phyloP scores from a whole-genome alignment of 1,140 invertebrate genomes.

The Drosophila simulans region DNA sequence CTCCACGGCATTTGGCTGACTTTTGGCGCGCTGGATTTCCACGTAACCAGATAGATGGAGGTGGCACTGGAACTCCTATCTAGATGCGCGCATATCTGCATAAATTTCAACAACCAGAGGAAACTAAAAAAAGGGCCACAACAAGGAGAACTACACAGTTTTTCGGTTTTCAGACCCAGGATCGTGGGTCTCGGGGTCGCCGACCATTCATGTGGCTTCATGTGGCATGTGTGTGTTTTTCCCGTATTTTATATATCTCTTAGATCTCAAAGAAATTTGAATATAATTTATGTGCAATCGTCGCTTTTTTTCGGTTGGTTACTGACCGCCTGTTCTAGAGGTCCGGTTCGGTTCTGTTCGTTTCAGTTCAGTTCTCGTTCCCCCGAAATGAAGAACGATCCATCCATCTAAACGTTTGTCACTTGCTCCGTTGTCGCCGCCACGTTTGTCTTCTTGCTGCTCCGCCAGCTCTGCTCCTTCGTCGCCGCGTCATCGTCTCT shows the following conservation, averaged over 20 bases:
- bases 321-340: conserved; percentile 5
- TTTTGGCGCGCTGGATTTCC: conserved; percentile 54
- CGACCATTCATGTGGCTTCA: background rate
- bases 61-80: conserved; percentile 19
- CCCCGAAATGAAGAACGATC: conserved; percentile 69
- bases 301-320: conserved; percentile 59
- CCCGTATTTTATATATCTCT: conserved; percentile 74
- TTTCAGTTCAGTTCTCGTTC: conserved; percentile 1
- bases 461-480: conserved; percentile 74
- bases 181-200: conserved; percentile 4
- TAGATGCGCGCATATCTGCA: conserved; percentile 51
- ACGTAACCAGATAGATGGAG: conserved; percentile 20
- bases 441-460: conserved; percentile 76
- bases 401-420: conserved; percentile 82
- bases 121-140: conserved; percentile 28
- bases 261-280: conserved; percentile 79
- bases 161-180: background rate
- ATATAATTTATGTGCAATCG: conserved; percentile 84
- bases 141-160: background rate
- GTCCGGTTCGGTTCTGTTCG: conserved; percentile 5
- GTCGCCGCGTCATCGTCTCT: conserved; percentile 45
- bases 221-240: conserved; percentile 46
- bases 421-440: conserved; percentile 76
- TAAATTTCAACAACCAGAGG: conserved; percentile 18
- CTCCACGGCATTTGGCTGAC: conserved; percentile 25